Conservation (phyloP, 2,113 vertebrate species). For the Neopipo cinnamomea region DNA sequence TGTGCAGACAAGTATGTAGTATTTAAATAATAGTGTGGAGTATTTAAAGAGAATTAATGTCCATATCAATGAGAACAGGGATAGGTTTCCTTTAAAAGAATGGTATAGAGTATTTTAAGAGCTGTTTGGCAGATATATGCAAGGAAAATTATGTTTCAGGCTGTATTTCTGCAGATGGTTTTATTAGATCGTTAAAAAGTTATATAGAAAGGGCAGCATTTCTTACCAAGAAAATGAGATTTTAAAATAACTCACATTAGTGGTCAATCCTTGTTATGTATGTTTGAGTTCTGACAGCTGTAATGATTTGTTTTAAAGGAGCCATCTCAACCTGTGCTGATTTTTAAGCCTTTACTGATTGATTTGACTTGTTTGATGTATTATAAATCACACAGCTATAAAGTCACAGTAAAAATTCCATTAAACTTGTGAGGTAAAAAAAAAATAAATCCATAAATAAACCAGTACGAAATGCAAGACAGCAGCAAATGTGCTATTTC, state of each 20-base stretch:
- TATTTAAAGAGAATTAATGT: background rate
- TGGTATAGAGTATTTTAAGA: background rate
- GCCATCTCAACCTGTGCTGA: conserved; percentile 53
- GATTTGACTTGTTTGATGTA: conserved; percentile 69
- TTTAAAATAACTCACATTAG: conserved; percentile 47
- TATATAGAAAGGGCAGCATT: conserved; percentile 15
- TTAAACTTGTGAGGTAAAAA: conserved; percentile 60
- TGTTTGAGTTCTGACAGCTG: conserved; percentile 32
- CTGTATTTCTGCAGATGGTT: background rate
- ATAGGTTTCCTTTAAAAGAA: background rate
- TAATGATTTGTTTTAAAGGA: conserved; percentile 66
- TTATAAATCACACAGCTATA: conserved; percentile 71
- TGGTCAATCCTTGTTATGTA: conserved; percentile 39
- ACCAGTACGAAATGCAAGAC: background rate
- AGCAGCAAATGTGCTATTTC: conserved; percentile 46
- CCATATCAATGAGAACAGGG: background rate
- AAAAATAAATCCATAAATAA: conserved; percentile 63
- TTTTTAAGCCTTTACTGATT: conserved; percentile 65
- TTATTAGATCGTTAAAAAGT: background rate
- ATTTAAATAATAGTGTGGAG: background rate
- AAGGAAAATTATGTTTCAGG: background rate
- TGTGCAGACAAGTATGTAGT: background rate
- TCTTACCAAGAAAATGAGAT: conserved; percentile 47
- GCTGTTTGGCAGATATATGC: background rate
- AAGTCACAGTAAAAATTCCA: conserved; percentile 69